These are phyloP conservation scores for Drosophila sp. DNA, from an alignment of 1,140 invertebrate genomes.

Conservation along the genomic window DNA sequence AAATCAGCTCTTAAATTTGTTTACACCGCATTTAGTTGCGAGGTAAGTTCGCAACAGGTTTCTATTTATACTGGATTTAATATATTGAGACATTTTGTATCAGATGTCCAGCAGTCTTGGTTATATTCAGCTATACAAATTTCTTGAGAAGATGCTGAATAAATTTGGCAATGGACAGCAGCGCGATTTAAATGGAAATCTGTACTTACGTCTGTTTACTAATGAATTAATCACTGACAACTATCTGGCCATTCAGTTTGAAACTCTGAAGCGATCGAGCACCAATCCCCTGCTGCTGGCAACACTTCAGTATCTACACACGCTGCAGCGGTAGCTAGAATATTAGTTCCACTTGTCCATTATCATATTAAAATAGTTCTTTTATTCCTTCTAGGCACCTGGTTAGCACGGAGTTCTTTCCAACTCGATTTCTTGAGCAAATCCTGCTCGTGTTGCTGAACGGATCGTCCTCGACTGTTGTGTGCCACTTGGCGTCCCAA, in stretches of 20 bases:
- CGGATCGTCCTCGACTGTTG: not conserved
- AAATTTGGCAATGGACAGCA: slow-evolving; percentile 26
- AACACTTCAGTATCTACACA: slow-evolving; percentile 47
- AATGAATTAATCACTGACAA: slow-evolving; percentile 49
- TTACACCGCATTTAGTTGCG: slow-evolving; percentile 29
- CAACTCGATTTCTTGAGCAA: slow-evolving; percentile 48
- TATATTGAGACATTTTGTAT: not conserved
- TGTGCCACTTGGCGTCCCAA: slow-evolving; percentile 44
- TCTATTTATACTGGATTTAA: not conserved
- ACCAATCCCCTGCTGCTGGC: slow-evolving; percentile 34
- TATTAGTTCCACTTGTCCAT: not conserved
- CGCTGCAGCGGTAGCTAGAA: slow-evolving; percentile 44
- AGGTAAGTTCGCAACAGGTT: slow-evolving; percentile 10
- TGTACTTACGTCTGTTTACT: slow-evolving; percentile 47
- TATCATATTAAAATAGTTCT: too few species aligned
- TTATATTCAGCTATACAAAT: slow-evolving; percentile 43
- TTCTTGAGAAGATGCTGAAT: slow-evolving; percentile 40
- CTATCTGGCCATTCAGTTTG: slow-evolving; percentile 53
- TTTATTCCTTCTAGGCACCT: slow-evolving; percentile 28
- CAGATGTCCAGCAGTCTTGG: slow-evolving; percentile 30
- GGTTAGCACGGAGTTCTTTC: slow-evolving; percentile 50
- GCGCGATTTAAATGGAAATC: slow-evolving; percentile 7
- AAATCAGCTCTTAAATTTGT: slow-evolving; percentile 50
- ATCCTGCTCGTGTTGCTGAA: slow-evolving; percentile 49
- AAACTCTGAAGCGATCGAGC: slow-evolving; percentile 23